Evolutionary conservation across 1,140 invertebrate species (phyloP).

Genomic region (Frieseomelitta varia): DNA sequence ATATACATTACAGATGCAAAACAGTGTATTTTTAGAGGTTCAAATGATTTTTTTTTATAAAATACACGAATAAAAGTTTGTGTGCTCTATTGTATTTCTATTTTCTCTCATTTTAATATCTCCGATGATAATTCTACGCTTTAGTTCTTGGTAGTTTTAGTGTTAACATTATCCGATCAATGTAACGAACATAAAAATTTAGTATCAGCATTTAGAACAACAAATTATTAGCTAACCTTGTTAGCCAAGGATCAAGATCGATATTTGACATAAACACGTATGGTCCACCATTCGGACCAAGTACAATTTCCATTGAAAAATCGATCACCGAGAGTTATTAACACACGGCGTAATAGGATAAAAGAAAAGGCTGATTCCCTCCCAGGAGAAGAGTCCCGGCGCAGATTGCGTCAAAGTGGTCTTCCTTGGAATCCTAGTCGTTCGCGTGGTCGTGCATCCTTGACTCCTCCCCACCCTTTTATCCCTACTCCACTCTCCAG

Average conservation of each 20-base stretch:
- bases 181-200: too few relatives aligned
- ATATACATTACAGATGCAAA: too few relatives aligned
- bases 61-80: too few relatives aligned
- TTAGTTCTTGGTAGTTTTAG: too few relatives aligned
- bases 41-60: too few relatives aligned
- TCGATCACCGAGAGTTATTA: slow-evolving; percentile 16
- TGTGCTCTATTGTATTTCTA: too few relatives aligned
- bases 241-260: neutral
- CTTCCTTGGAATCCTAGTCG: slow-evolving; percentile 72
- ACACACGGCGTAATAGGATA: slow-evolving; percentile 63
- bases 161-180: too few relatives aligned
- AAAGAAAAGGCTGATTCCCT: slow-evolving; percentile 48
- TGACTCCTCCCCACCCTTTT: slow-evolving; percentile 11
- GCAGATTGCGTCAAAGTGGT: slow-evolving; percentile 75
- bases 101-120: too few relatives aligned
- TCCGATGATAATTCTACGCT: too few relatives aligned
- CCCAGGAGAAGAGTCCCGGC: slow-evolving; percentile 51
- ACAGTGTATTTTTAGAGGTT: too few relatives aligned
- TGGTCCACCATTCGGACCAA: neutral
- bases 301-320: slow-evolving; percentile 11
- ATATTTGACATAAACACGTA: neutral
- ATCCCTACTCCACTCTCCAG: neutral
- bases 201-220: neutral
- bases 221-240: neutral
- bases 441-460: slow-evolving; percentile 30